Evolutionary conservation across 2,888 invertebrate genomes (phyloP), one percentile per base, ranked within the genome.

Genomic region (Dryococelus australis): DNA sequence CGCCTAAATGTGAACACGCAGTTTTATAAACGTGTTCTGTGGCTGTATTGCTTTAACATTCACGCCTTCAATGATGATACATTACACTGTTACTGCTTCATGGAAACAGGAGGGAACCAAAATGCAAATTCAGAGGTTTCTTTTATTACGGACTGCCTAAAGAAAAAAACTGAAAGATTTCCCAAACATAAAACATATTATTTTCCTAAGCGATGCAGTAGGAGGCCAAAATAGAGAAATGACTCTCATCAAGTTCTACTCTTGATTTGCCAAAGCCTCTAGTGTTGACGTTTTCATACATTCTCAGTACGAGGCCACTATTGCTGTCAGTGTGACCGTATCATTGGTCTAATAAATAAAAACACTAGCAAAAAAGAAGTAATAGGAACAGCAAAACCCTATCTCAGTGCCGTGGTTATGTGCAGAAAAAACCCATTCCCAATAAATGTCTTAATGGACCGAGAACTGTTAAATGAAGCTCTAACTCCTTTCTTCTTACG

Each of bases 41-140:
- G 83, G 83, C 43, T 83, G 43, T 83, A 83, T 83, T 8, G 83
- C 43, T 27, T 83, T 83, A 27, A 9, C 43, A 9, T 83, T 28
- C 83, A 83, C 24, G 28, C 26, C 24, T 83, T 27, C 83, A 83
- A 83, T 43, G 83, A n/a, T n/a, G n/a, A 83, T 43, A 83, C 83
- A 27, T 27, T 27, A 35, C 24, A 83, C 83, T n/a, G n/a, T n/a
- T n/a, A n/a, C n/a, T n/a, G n/a, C n/a, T n/a, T n/a, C n/a, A n/a
- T n/a, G n/a, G n/a, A n/a, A n/a, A n/a, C n/a, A 24, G 27, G n/a
- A n/a, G n/a, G n/a, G 16, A 27, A 27, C 10, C 0, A 83, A 43
- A 83, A 83, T 27, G 83, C 12, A 26, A 83, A 83, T 43, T 83
- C 83, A 28, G 43, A 26, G 28, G 83, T 83, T 83, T 83, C 83